These are phyloP conservation scores for Ageneiosus marmoratus DNA, from an alignment of 2,113 vertebrate genomes.

Conservation along the genomic window DNA sequence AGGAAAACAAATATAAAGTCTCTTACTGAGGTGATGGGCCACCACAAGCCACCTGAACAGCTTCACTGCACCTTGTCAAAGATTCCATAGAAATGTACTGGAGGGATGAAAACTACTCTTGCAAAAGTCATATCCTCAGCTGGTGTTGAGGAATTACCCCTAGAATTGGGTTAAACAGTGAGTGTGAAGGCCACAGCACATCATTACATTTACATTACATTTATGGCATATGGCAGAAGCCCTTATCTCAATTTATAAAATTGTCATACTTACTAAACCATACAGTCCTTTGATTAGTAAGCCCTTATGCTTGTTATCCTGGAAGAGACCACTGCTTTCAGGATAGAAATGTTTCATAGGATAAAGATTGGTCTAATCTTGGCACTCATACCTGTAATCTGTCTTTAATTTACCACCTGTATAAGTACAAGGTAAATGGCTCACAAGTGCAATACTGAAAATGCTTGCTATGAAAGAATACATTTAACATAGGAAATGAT, in stretches of 20 bases:
- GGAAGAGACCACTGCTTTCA: background rate
- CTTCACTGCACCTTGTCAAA: background rate
- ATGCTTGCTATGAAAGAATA: background rate
- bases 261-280: background rate
- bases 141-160: background rate
- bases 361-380: background rate
- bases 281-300: too few species aligned
- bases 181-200: background rate
- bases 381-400: background rate
- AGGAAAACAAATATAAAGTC: background rate
- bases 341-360: background rate
- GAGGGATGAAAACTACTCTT: background rate
- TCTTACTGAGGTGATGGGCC: background rate
- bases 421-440: background rate
- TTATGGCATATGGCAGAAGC: too few species aligned
- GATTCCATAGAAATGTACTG: background rate
- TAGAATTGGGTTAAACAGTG: background rate
- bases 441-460: background rate
- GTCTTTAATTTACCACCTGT: background rate
- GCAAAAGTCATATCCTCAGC: background rate
- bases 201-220: too few species aligned
- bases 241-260: too few species aligned
- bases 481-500: slow-evolving; percentile 1
- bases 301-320: background rate
- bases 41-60: background rate